Conservation (phyloP, 2,113 vertebrate species). For the Nothocercus julius region DNA sequence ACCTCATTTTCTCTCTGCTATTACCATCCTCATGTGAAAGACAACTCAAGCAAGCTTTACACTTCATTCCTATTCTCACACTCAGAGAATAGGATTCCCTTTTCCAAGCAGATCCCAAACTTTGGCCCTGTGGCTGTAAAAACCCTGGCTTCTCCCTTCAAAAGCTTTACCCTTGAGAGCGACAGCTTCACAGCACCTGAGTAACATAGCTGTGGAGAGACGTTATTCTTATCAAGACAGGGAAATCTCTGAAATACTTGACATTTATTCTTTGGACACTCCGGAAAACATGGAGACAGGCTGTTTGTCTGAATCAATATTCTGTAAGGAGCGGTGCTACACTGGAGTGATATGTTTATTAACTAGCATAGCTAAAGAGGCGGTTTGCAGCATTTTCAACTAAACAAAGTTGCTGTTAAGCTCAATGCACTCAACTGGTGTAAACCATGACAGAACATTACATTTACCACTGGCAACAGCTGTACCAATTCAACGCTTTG, state of each 20-base stretch:
- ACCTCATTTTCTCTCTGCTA: not conserved
- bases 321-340: not conserved
- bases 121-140: not conserved
- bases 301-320: not conserved
- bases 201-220: not conserved
- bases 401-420: not conserved
- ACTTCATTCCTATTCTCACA: not conserved
- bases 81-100: not conserved
- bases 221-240: not conserved
- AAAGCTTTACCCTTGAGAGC: not conserved
- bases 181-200: not conserved
- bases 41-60: not conserved
- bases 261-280: not conserved
- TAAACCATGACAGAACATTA: not conserved
- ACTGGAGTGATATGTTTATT: not conserved
- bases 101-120: not conserved
- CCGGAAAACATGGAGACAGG: not conserved
- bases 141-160: not conserved
- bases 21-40: not conserved
- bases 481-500: not conserved
- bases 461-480: not conserved
- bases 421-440: not conserved
- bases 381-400: not conserved
- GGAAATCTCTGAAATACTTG: not conserved
- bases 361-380: not conserved